Conservation (phyloP, 2,888 invertebrate species). For the Lithophane leautieri region DNA sequence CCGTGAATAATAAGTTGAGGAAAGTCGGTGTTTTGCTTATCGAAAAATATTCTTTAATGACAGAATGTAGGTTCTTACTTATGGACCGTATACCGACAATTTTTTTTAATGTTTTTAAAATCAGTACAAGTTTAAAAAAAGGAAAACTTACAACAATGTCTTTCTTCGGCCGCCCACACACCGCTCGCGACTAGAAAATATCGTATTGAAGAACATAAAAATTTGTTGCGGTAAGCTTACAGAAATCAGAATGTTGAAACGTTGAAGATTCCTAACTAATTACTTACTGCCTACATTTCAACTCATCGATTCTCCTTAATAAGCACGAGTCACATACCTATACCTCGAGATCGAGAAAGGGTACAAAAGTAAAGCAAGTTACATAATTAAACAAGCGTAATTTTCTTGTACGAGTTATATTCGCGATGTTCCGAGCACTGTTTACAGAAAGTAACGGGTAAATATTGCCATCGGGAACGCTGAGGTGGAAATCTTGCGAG, state of each 20-base stretch:
- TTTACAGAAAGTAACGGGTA: slow-evolving; percentile 89
- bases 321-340: slow-evolving; percentile 53
- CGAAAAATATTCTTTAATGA: slow-evolving; percentile 50
- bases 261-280: neutral
- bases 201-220: neutral
- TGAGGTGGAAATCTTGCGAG: slow-evolving; percentile 84
- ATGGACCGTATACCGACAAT: neutral
- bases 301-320: slow-evolving; percentile 55
- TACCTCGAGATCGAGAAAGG: slow-evolving; percentile 42
- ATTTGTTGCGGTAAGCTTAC: neutral
- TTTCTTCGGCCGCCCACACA: too few species aligned
- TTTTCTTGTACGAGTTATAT: slow-evolving; percentile 87
- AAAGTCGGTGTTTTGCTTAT: slow-evolving; percentile 68
- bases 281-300: neutral
- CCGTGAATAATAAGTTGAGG: slow-evolving; percentile 76
- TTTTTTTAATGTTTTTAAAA: neutral
- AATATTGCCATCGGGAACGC: slow-evolving; percentile 84
- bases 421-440: slow-evolving; percentile 82
- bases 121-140: neutral
- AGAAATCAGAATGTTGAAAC: neutral
- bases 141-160: neutral
- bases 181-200: neutral
- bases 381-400: slow-evolving; percentile 89
- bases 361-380: slow-evolving; percentile 77
- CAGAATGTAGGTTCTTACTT: neutral